These are phyloP conservation scores for Drosophila niveifrons DNA, from an alignment of 2,888 invertebrate genomes.

Conservation along the genomic window DNA sequence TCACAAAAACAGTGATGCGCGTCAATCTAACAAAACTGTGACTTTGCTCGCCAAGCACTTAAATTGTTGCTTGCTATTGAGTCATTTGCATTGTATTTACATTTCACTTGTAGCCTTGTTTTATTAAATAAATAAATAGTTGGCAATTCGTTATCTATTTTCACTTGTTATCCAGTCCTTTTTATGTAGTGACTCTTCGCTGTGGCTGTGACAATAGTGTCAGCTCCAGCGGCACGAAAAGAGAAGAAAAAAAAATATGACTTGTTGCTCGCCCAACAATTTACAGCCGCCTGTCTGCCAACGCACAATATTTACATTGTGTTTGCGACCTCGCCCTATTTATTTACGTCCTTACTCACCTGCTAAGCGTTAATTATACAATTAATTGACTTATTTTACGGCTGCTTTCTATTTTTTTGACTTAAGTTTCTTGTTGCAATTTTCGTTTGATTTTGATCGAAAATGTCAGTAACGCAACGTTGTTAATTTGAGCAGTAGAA, in stretches of 20 bases:
- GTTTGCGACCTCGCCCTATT: slow-evolving; percentile 47
- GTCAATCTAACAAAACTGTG: slow-evolving; percentile 12
- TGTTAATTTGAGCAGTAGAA: slow-evolving; percentile 37
- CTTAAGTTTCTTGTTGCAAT: slow-evolving; percentile 18
- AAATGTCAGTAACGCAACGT: slow-evolving; percentile 41
- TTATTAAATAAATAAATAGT: background rate
- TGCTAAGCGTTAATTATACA: slow-evolving; percentile 34
- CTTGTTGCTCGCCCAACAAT: slow-evolving; percentile 63
- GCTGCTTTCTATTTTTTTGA: slow-evolving; percentile 2
- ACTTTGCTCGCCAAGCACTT: slow-evolving; percentile 13
- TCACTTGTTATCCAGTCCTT: background rate
- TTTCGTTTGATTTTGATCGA: slow-evolving; percentile 31
- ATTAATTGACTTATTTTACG: slow-evolving; percentile 4
- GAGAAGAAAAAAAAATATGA: slow-evolving; percentile 43
- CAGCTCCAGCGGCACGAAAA: slow-evolving; percentile 49
- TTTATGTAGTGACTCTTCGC: slow-evolving; percentile 30
- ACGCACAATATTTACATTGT: slow-evolving; percentile 57
- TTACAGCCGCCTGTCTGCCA: slow-evolving; percentile 66
- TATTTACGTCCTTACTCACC: slow-evolving; percentile 46
- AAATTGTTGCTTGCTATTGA: background rate
- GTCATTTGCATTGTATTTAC: background rate
- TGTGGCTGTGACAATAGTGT: slow-evolving; percentile 36
- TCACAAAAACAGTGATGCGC: slow-evolving; percentile 46
- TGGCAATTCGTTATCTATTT: background rate
- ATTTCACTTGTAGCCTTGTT: background rate